Conservation (phyloP, 2,888 invertebrate genomes). For the Baccha elongata region DNA sequence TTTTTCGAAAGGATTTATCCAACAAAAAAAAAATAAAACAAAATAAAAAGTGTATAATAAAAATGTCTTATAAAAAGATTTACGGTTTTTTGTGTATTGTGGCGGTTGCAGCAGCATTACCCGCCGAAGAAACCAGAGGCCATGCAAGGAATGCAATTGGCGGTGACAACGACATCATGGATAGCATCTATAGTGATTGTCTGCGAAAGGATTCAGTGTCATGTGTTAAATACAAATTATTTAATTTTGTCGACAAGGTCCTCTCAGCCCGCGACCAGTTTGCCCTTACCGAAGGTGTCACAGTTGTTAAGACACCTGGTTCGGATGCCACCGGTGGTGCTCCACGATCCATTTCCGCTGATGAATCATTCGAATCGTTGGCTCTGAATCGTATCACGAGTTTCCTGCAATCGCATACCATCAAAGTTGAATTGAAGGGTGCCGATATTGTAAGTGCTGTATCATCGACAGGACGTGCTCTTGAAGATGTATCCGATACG, state of each 20-base stretch:
- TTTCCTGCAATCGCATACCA: constrained; percentile 91
- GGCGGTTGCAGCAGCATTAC: constrained; percentile 86
- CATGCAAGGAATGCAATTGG: constrained; percentile 85
- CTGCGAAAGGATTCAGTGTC: constrained; percentile 91
- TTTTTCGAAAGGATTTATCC: constrained; percentile 42
- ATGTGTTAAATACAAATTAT: constrained; percentile 93
- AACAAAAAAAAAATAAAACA: constrained; percentile 52
- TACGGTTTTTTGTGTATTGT: constrained; percentile 84
- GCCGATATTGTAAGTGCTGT: constrained; percentile 92
- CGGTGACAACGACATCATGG: constrained; percentile 89
- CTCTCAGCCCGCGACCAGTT: constrained; percentile 91
- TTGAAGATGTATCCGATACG: constrained; percentile 88
- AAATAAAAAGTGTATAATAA: constrained; percentile 70
- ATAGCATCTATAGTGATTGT: constrained; percentile 90
- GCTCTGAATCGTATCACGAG: constrained; percentile 87
- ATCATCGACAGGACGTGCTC: constrained; percentile 90
- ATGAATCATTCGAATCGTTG: constrained; percentile 86
- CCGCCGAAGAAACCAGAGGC: constrained; percentile 87
- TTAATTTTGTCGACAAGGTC: constrained; percentile 93
- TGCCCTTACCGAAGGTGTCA: constrained; percentile 91
- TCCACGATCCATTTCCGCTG: constrained; percentile 87
- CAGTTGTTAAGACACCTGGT: constrained; percentile 88
- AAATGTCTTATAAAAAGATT: constrained; percentile 83
- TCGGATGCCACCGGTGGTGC: constrained; percentile 89
- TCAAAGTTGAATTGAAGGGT: constrained; percentile 93